These are phyloP conservation scores for Megamerina dolium DNA, from an alignment of 2,888 invertebrate genomes.

Conservation along the genomic window DNA sequence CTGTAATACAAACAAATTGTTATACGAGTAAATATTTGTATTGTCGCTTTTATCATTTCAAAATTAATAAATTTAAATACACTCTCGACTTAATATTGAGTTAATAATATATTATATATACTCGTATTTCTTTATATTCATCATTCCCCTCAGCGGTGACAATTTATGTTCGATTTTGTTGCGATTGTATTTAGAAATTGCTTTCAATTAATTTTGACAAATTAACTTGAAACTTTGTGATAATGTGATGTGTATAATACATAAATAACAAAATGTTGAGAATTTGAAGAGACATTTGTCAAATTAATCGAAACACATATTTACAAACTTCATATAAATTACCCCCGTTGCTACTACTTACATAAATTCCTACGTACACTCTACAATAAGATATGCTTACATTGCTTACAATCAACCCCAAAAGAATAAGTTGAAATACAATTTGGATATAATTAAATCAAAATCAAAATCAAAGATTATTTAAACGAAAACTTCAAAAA, in stretches of 20 bases:
- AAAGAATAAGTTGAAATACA: neutral
- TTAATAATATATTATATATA: no score
- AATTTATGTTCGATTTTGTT: no score
- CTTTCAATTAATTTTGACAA: conserved; percentile 6
- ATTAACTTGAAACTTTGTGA: conserved; percentile 4
- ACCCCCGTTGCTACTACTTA: neutral
- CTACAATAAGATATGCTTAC: neutral
- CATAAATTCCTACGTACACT: neutral
- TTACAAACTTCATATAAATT: neutral
- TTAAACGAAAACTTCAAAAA: no score
- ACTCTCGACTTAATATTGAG: no score
- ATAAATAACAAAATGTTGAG: neutral
- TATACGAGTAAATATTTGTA: no score
- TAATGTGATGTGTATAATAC: neutral
- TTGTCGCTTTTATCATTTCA: no score
- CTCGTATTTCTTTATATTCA: no score
- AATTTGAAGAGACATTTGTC: conserved; percentile 5
- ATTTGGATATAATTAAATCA: conserved; percentile 5
- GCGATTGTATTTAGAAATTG: no score
- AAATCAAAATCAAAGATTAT: conserved; percentile 7
- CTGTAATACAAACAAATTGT: no score
- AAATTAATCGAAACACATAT: neutral
- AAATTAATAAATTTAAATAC: no score
- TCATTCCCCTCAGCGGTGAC: no score
- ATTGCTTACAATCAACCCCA: neutral